Conservation (phyloP, 1,140 invertebrate species). For the Melanaphis sacchari region DNA sequence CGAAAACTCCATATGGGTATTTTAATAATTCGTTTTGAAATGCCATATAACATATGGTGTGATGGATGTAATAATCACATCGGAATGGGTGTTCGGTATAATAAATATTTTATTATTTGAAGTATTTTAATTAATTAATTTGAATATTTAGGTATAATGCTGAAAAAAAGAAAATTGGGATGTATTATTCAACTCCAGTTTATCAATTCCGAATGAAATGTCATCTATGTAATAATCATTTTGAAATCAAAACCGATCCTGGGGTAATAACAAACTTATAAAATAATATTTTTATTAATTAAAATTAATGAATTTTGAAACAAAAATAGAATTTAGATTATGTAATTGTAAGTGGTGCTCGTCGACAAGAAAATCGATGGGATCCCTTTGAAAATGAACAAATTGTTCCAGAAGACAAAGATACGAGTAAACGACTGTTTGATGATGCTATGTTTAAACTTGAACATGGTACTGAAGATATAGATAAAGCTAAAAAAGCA, state of each 20-base stretch:
- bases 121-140: neutral
- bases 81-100: constrained; percentile 92
- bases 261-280: constrained; percentile 69
- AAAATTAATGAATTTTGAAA: constrained; percentile 24
- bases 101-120: constrained; percentile 14
- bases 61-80: constrained; percentile 98
- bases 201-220: constrained; percentile 99
- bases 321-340: constrained; percentile 92
- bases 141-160: constrained; percentile 86
- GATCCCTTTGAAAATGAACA: constrained; percentile 97
- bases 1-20: constrained; percentile 95
- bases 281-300: constrained; percentile 52
- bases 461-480: constrained; percentile 88
- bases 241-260: constrained; percentile 99
- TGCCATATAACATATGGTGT: constrained; percentile 99
- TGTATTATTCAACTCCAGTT: constrained; percentile 97
- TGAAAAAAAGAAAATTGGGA: constrained; percentile 97
- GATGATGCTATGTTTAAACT: constrained; percentile 97
- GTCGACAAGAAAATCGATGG: constrained; percentile 97
- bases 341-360: constrained; percentile 91
- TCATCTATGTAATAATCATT: constrained; percentile 97
- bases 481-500: constrained; percentile 73
- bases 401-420: constrained; percentile 88
- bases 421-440: constrained; percentile 83
- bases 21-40: constrained; percentile 98